A percentile compares a stretch with the other conserved stretches of the same genome.
Evolutionary conservation across 2,797 vertebrate species (phyloP).

Genomic region (Melanotaenia boesemani): DNA sequence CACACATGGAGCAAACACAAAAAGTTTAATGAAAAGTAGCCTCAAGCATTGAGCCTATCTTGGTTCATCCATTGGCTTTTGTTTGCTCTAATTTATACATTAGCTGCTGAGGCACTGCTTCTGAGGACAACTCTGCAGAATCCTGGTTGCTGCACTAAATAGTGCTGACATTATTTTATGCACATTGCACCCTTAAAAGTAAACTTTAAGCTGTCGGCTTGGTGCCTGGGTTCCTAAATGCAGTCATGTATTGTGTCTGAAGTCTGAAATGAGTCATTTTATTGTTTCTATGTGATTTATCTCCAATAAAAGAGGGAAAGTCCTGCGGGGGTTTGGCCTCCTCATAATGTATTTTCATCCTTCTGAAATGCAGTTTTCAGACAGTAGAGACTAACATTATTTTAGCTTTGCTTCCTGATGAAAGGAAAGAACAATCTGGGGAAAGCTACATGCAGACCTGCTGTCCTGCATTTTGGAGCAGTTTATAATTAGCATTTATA

Average conservation of each 20-base stretch:
- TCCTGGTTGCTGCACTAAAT: slow-evolving; percentile 56
- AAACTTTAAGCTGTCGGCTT: slow-evolving; percentile 52
- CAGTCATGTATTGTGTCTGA: slow-evolving; percentile 54
- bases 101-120: slow-evolving; percentile 53
- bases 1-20: slow-evolving; percentile 19
- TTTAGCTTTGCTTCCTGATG: slow-evolving; percentile 23
- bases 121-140: slow-evolving; percentile 45
- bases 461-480: not conserved
- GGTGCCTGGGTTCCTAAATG: slow-evolving; percentile 26
- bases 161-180: slow-evolving; percentile 63
- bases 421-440: slow-evolving; percentile 14
- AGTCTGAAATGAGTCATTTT: slow-evolving; percentile 51
- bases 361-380: slow-evolving; percentile 34
- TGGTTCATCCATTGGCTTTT: slow-evolving; percentile 46
- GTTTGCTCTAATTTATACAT: slow-evolving; percentile 59
- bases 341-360: slow-evolving; percentile 27
- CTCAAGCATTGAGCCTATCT: slow-evolving; percentile 17
- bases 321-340: slow-evolving; percentile 25
- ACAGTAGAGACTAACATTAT: slow-evolving; percentile 31
- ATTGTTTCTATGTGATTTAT: slow-evolving; percentile 43
- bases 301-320: slow-evolving; percentile 28
- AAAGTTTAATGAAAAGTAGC: slow-evolving; percentile 59
- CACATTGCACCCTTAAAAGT: slow-evolving; percentile 50
- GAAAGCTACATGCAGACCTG: not conserved
- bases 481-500: not conserved